A percentile compares a stretch with the other conserved stretches of the same genome.
Evolutionary conservation across 2,888 invertebrate genomes (phyloP).

Genomic region (Ormyrus rosae): DNA sequence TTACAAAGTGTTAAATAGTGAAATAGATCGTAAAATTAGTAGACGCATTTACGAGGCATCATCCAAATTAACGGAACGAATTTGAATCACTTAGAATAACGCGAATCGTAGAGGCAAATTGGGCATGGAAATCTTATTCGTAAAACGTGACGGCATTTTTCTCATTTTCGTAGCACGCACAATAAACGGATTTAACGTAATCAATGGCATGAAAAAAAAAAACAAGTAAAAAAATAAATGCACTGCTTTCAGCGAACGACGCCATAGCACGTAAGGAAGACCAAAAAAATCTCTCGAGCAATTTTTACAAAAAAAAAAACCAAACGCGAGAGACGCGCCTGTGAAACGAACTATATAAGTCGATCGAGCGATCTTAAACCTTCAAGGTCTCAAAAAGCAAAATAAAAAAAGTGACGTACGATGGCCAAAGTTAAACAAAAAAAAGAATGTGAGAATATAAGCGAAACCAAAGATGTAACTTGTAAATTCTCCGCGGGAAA

Average conservation of each 20-base stretch:
- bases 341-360: slow-evolving; percentile 17
- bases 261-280: slow-evolving; percentile 51
- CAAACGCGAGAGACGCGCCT: slow-evolving; percentile 5
- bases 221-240: slow-evolving; percentile 39
- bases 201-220: slow-evolving; percentile 31
- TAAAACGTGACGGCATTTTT: slow-evolving; percentile 40
- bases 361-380: slow-evolving; percentile 16
- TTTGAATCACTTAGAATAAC: slow-evolving; percentile 30
- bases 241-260: slow-evolving; percentile 58
- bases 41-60: slow-evolving; percentile 17
- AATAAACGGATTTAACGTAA: slow-evolving; percentile 53
- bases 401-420: slow-evolving; percentile 8
- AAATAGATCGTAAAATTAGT: slow-evolving; percentile 26
- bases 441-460: slow-evolving; percentile 26
- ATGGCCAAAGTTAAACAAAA: slow-evolving; percentile 37
- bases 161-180: slow-evolving; percentile 58
- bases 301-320: slow-evolving; percentile 43
- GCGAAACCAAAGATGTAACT: slow-evolving; percentile 36
- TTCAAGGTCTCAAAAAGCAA: slow-evolving; percentile 15
- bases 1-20: slow-evolving; percentile 42
- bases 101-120: slow-evolving; percentile 41
- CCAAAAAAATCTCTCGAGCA: slow-evolving; percentile 45
- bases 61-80: slow-evolving; percentile 29
- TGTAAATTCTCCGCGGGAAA: slow-evolving; percentile 37
- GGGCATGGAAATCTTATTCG: slow-evolving; percentile 48